These are phyloP conservation scores for Caradrina kadenii DNA, from an alignment of 2,888 invertebrate genomes.

Conservation along the genomic window DNA sequence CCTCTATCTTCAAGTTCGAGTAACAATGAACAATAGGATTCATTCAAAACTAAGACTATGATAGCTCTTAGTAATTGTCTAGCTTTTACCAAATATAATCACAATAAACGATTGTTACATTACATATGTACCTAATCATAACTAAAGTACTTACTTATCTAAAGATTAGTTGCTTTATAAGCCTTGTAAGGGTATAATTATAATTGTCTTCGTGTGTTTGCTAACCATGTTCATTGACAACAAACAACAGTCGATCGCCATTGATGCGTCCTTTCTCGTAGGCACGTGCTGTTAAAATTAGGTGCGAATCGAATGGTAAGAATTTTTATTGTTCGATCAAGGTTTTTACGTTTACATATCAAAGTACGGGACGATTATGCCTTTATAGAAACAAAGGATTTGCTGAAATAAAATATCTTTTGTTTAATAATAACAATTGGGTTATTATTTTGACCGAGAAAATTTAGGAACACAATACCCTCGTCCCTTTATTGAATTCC, in stretches of 20 bases:
- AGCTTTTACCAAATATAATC: not conserved
- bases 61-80: not conserved
- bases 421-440: not conserved
- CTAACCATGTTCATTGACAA: constrained; percentile 30
- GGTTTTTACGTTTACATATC: constrained; percentile 33
- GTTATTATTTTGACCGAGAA: not conserved
- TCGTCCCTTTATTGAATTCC: not conserved
- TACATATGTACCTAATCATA: not conserved
- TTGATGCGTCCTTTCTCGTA: constrained; percentile 35
- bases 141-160: not conserved
- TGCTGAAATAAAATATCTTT: not conserved
- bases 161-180: not conserved
- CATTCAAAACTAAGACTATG: not conserved
- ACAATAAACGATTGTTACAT: not conserved
- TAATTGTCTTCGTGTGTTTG: not conserved
- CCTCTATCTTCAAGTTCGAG: too few species aligned
- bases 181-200: not conserved
- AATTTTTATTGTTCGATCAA: constrained; percentile 53
- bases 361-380: constrained; percentile 8
- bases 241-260: constrained; percentile 37
- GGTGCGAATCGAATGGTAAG: constrained; percentile 39
- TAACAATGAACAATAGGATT: not conserved
- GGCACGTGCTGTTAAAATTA: constrained; percentile 13
- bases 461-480: not conserved
- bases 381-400: not conserved